Conservation (phyloP, 2,888 invertebrate species). For the Oeneis ivallda region DNA sequence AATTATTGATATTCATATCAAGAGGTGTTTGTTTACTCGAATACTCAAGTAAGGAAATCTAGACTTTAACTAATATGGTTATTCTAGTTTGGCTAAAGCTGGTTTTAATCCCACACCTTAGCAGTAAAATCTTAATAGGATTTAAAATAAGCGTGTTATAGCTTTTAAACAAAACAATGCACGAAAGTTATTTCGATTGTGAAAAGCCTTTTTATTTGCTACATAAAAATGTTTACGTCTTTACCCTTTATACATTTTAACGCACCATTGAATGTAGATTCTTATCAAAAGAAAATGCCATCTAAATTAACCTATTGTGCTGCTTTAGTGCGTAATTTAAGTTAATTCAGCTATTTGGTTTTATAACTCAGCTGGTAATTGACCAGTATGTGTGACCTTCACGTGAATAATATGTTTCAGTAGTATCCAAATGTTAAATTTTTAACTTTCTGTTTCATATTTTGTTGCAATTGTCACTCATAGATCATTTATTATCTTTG, state of each 20-base stretch:
- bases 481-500: background rate
- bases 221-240: slow-evolving; percentile 25
- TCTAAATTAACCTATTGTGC: slow-evolving; percentile 30
- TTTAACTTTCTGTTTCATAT: too few relatives aligned
- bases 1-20: too few relatives aligned
- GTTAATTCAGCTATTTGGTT: slow-evolving; percentile 26
- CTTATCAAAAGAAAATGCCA: slow-evolving; percentile 29
- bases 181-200: slow-evolving; percentile 23
- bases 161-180: slow-evolving; percentile 16
- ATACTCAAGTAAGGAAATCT: too few relatives aligned
- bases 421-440: background rate
- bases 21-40: too few relatives aligned
- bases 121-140: slow-evolving; percentile 13
- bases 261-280: slow-evolving; percentile 31
- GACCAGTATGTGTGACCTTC: background rate
- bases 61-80: background rate
- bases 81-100: background rate
- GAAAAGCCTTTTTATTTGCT: slow-evolving; percentile 15
- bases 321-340: slow-evolving; percentile 26
- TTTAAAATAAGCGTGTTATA: slow-evolving; percentile 15
- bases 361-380: background rate
- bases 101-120: background rate
- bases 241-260: slow-evolving; percentile 27
- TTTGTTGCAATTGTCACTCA: too few relatives aligned
- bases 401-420: background rate